Conservation (phyloP, 35 echinoderm and acorn worm species). For the Strongylocentrotus purpuratus region DNA sequence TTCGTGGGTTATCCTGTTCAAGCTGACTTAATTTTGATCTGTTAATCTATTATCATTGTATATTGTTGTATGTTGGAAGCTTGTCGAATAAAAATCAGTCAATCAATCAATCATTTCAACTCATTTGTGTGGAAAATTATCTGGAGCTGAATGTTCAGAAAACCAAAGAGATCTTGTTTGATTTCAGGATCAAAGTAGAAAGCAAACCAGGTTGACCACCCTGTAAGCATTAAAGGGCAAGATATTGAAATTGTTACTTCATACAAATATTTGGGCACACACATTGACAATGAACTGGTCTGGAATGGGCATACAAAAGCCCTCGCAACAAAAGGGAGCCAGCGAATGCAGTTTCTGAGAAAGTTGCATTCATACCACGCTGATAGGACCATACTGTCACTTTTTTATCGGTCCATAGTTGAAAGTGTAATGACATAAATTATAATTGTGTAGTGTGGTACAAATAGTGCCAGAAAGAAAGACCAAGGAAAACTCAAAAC, state of each 20-base stretch:
- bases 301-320: too few relatives aligned
- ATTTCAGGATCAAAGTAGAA: not conserved
- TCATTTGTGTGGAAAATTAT: too few relatives aligned
- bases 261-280: not conserved
- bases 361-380: too few relatives aligned
- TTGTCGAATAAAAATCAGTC: too few relatives aligned
- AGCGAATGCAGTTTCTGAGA: too few relatives aligned
- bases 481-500: not conserved
- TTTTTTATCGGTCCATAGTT: not conserved
- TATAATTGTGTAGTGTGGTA: not conserved
- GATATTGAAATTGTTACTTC: not conserved
- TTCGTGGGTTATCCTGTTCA: too few relatives aligned
- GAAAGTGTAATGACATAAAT: not conserved
- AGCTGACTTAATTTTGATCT: too few relatives aligned
- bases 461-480: not conserved
- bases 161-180: not conserved
- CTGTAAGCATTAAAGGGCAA: not conserved
- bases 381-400: not conserved
- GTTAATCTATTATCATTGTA: too few relatives aligned
- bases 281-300: not conserved
- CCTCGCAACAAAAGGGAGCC: too few relatives aligned
- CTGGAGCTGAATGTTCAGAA: not conserved
- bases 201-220: not conserved
- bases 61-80: too few relatives aligned
- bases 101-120: too few relatives aligned